phyloP scores from a whole-genome alignment of 2,888 invertebrate species.

The Isoperla grammatica region DNA sequence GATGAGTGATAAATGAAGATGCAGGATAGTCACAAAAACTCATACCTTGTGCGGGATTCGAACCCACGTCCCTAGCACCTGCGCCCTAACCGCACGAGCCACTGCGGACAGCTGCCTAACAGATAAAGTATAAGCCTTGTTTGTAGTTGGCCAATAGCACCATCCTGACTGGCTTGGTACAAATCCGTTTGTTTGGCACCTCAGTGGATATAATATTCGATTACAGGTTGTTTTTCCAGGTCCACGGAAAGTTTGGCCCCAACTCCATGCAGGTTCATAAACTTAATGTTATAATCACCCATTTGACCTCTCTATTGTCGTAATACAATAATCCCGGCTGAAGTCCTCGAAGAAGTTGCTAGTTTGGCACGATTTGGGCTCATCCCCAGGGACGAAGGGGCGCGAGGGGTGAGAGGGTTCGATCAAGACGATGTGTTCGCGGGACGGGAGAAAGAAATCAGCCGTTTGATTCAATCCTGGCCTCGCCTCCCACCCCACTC shows the following conservation, averaged over 20 bases:
- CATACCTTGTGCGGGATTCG: no score
- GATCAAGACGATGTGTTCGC: neutral
- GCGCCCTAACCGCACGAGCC: no score
- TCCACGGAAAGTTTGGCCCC: slow-evolving; percentile 6
- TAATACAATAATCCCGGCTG: slow-evolving; percentile 14
- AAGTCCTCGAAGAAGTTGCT: slow-evolving; percentile 6
- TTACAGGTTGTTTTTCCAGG: neutral
- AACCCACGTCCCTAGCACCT: no score
- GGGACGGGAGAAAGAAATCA: slow-evolving; percentile 22
- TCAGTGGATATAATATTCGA: no score
- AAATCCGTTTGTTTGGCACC: no score
- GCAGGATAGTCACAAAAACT: no score
- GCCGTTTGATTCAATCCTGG: slow-evolving; percentile 29
- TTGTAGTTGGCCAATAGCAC: no score
- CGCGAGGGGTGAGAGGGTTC: neutral
- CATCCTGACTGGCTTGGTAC: no score
- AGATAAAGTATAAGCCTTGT: no score
- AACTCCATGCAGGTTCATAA: slow-evolving; percentile 2
- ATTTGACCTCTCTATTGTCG: slow-evolving; percentile 4
- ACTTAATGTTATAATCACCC: slow-evolving; percentile 4
- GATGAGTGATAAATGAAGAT: no score
- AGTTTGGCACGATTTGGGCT: slow-evolving; percentile 10
- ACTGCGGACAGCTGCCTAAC: no score
- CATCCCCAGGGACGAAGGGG: slow-evolving; percentile 1
- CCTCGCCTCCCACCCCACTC: no score